A percentile compares a stretch with the other conserved stretches of the same genome.
Evolutionary conservation across 2,888 invertebrate genomes (phyloP).

Genomic region (Limnephilus auricula): DNA sequence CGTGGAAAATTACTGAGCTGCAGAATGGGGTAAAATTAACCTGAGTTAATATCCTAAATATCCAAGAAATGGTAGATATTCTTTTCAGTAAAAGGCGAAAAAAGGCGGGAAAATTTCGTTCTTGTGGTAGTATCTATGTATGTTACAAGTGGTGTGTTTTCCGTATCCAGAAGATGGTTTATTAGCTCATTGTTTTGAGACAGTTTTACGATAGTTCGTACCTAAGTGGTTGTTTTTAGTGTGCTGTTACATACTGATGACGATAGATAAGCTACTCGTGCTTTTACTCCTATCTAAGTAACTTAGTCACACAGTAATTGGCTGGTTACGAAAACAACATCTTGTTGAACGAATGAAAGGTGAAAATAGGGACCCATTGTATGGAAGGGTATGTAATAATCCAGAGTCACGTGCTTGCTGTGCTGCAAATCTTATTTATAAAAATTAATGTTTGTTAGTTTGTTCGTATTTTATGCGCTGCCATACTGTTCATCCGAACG

Average conservation of each 20-base stretch:
- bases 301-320: background rate
- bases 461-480: no score
- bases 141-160: background rate
- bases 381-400: background rate
- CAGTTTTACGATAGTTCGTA: background rate
- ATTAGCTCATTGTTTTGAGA: background rate
- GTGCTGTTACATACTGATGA: no score
- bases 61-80: background rate
- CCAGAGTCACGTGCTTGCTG: background rate
- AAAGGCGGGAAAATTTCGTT: background rate
- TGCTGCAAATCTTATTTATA: no score
- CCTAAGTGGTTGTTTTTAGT: background rate
- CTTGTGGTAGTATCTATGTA: background rate
- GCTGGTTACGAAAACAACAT: background rate
- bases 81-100: background rate
- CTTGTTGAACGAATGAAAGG: no score
- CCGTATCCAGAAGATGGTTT: background rate
- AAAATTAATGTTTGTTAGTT: no score
- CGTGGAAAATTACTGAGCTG: no score
- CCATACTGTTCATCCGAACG: no score
- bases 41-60: background rate
- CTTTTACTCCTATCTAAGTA: no score
- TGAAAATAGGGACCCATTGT: background rate
- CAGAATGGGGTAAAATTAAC: no score
- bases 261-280: background rate